Conservation (phyloP, 2,797 vertebrate species). For the Oceanodroma leucorhoa region DNA sequence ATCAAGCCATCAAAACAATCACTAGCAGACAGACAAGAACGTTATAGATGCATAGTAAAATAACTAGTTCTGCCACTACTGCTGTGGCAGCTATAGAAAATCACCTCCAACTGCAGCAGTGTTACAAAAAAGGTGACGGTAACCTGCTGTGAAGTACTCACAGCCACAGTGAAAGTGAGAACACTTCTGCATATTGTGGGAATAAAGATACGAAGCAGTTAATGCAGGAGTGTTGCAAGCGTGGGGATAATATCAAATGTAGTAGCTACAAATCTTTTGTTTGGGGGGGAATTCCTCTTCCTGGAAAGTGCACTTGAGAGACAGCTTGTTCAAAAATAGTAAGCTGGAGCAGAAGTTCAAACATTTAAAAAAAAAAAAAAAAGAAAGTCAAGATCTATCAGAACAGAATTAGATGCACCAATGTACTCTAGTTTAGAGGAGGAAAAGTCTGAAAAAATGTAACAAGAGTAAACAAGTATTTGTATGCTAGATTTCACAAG, state of each 20-base stretch:
- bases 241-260: not conserved
- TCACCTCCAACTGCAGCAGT: not conserved
- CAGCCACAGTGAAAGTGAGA: not conserved
- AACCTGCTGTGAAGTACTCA: not conserved
- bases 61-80: not conserved
- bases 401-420: not conserved
- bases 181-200: not conserved
- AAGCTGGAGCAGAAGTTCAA: not conserved
- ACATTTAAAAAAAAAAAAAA: no score
- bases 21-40: not conserved
- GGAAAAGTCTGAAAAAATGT: not conserved
- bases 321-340: not conserved
- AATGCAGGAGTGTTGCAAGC: not conserved
- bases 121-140: not conserved
- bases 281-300: not conserved
- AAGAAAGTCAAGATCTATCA: not conserved
- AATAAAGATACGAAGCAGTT: not conserved
- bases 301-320: not conserved
- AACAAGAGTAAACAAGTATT: not conserved
- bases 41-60: not conserved
- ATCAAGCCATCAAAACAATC: not conserved
- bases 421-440: not conserved
- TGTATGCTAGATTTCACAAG: not conserved
- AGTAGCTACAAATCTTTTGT: not conserved
- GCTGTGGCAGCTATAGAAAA: not conserved